Base-by-base conservation (phyloP, 2,888 invertebrate species). In the Ryuthela nishihirai region DNA sequence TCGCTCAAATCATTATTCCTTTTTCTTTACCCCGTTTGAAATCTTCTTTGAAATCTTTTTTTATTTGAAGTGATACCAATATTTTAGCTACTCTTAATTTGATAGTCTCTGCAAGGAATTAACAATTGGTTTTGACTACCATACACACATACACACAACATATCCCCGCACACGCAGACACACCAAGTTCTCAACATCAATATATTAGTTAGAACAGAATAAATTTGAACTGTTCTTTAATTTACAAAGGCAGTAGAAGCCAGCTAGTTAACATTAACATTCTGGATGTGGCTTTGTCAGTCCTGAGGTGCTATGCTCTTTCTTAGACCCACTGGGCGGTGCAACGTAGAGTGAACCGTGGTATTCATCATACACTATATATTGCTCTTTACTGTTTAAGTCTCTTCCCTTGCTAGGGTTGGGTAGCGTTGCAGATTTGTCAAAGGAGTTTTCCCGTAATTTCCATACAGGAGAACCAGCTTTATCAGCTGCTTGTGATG, bases 391-490 rank as follows among this genome's bases (percentile, higher is more conserved):
- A n/a, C 4, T 36, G 26, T 7, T 35, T 10, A 47, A 46, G 18
- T 50, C 52, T 23, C 52, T 53, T 12, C 49, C 41, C 15, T 62
- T 49, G 17, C 36, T 18, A 10, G 43, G 52, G 36, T 55, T 52
- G 24, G 64, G 63, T 20, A 65, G 49, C 18, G 66, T 64, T 65
- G 79, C 78, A 72, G 66, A 48, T 72, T 79, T 78, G 45, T 80
- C 77, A 70, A 78, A 24, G n/a, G 49, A 73, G 24, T 65, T 65
- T 82, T 92, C 91, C 81, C 93, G 86, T 80, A 92, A 92, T 84
- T 94, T 94, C 94, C 94, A 95, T 80, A 95, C 88, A 78, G 95
- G 95, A 79, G 94, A 94, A 81, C 93, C 93, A 25, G 62, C 63
- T 18, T 52, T 48, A 24, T 53, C 48, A 7, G 34, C 32, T 20